A percentile compares a stretch with the other conserved stretches of the same genome.
Conservation (phyloP, 1,140 invertebrate genomes). For the Adelges cooleyi region DNA sequence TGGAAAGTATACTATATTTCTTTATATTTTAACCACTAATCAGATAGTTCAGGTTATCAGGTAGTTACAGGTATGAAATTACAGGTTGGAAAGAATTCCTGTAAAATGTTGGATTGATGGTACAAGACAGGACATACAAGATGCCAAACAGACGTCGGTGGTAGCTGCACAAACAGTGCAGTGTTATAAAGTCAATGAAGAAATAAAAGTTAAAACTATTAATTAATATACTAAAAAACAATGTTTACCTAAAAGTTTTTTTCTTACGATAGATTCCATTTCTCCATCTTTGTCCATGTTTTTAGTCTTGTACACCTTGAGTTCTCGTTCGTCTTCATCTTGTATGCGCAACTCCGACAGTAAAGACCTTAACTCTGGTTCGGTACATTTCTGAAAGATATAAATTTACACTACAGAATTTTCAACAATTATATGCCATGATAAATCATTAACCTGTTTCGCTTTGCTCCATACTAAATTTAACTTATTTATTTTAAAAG, state of each 20-base stretch:
- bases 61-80: too few species aligned
- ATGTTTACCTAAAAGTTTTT: slow-evolving; percentile 56
- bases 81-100: too few species aligned
- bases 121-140: too few species aligned
- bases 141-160: too few species aligned
- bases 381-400: slow-evolving; percentile 58
- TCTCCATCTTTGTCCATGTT: slow-evolving; percentile 71
- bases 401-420: slow-evolving; percentile 14
- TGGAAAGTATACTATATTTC: too few species aligned
- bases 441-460: slow-evolving; percentile 57
- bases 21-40: too few species aligned
- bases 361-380: slow-evolving; percentile 70
- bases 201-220: too few species aligned
- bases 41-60: too few species aligned
- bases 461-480: slow-evolving; percentile 76
- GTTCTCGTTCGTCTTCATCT: slow-evolving; percentile 78
- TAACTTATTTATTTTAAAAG: slow-evolving; percentile 72
- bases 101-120: too few species aligned
- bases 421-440: too few species aligned
- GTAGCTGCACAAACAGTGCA: too few species aligned
- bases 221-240: background rate
- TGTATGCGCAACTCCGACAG: slow-evolving; percentile 82
- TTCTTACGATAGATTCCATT: slow-evolving; percentile 67
- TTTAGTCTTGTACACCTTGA: slow-evolving; percentile 67
- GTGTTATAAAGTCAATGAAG: too few species aligned